These are phyloP conservation scores for Calyptommatus sinebrachiatus DNA, from an alignment of 2,113 vertebrate species.

Conservation along the genomic window DNA sequence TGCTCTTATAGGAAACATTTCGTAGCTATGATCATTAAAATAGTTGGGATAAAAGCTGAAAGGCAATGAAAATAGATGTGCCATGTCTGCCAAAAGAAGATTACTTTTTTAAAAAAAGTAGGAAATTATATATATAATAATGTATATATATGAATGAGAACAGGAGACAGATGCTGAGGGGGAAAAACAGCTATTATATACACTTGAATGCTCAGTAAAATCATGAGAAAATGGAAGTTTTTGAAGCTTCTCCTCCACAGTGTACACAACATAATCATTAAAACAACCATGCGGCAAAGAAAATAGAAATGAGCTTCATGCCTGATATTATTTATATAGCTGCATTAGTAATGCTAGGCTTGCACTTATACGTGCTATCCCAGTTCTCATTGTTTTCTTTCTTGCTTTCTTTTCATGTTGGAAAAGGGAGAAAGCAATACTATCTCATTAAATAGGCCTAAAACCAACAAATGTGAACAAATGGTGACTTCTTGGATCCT, in stretches of 20 bases:
- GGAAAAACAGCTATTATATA: conserved; percentile 33
- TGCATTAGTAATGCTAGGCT: conserved; percentile 18
- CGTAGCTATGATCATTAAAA: conserved; percentile 26
- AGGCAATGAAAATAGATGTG: conserved; percentile 46
- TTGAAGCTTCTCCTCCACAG: conserved; percentile 26
- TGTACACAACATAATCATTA: conserved; percentile 18
- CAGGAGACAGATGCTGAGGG: background rate
- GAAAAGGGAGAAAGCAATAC: background rate
- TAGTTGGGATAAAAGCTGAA: conserved; percentile 23
- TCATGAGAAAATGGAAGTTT: conserved; percentile 39
- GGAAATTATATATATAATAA: background rate
- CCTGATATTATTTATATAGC: conserved; percentile 31
- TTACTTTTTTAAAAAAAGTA: conserved; percentile 2
- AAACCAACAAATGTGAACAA: fast-evolving
- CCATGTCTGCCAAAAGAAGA: conserved; percentile 1
- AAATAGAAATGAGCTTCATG: conserved; percentile 34
- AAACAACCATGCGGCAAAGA: conserved; percentile 23
- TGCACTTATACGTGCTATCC: background rate
- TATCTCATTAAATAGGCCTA: background rate
- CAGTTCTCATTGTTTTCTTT: background rate
- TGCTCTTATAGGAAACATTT: background rate
- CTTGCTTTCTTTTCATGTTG: background rate
- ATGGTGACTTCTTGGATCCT: background rate
- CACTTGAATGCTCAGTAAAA: conserved; percentile 39
- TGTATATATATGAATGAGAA: background rate